Percentiles rank a stretch among this genome's conserved stretches.
Conservation (phyloP, 30 jellyfish, hydroid and myxozoan species). For the Pseudorhiza aurosa region DNA sequence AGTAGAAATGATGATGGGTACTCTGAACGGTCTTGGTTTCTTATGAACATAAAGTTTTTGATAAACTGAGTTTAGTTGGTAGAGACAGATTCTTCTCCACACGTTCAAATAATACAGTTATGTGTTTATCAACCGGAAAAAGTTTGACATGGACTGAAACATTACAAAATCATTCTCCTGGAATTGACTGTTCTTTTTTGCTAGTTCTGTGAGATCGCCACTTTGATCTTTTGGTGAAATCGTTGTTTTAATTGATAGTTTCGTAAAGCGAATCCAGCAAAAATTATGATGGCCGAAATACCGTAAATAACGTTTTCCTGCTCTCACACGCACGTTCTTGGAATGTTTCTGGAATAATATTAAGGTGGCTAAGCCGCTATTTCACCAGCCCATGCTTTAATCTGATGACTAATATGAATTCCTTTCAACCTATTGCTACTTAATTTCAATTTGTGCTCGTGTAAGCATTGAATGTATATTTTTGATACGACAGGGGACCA, state of each 20-base stretch:
- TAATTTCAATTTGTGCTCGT: too few relatives aligned
- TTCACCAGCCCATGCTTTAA: too few relatives aligned
- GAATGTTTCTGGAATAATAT: too few relatives aligned
- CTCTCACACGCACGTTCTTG: too few relatives aligned
- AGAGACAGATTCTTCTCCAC: background rate
- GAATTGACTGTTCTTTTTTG: conserved; percentile 1
- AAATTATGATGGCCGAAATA: too few relatives aligned
- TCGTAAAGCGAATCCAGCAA: too few relatives aligned
- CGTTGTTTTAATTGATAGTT: background rate
- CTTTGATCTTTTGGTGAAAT: background rate
- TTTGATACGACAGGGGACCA: too few relatives aligned
- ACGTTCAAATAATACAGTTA: conserved; percentile 7
- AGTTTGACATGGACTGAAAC: background rate
- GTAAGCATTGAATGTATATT: too few relatives aligned
- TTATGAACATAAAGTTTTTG: conserved; percentile 5
- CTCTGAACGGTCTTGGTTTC: background rate
- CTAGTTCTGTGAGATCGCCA: conserved; percentile 11
- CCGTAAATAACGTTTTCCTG: too few relatives aligned
- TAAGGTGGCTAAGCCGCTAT: too few relatives aligned
- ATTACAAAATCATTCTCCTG: background rate
- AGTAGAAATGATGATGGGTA: background rate
- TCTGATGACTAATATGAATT: too few relatives aligned
- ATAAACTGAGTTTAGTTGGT: background rate
- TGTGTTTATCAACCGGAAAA: background rate
- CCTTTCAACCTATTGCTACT: too few relatives aligned